These are phyloP conservation scores for Turritopsis dohrnii DNA, from an alignment of 30 jellyfish, hydroid and myxozoan genomes.

Conservation along the genomic window DNA sequence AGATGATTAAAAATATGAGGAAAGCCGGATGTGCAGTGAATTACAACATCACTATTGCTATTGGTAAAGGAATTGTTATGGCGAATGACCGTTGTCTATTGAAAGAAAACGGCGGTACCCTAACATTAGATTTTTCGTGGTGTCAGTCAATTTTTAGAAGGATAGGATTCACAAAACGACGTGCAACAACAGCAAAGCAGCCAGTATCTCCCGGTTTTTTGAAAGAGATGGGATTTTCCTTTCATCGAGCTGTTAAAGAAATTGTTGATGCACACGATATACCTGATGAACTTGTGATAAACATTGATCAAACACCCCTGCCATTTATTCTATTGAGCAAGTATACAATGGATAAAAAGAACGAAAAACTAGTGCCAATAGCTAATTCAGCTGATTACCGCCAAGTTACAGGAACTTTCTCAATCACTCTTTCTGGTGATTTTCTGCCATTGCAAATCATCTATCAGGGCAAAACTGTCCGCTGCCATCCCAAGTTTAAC, in stretches of 20 bases:
- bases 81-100: conserved; percentile 9
- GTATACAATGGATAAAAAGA: conserved; percentile 11
- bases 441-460: conserved; percentile 38
- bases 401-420: conserved; percentile 41
- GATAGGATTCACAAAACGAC: conserved; percentile 16
- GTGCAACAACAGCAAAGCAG: conserved; percentile 20
- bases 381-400: conserved; percentile 27
- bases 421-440: conserved; percentile 37
- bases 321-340: conserved; percentile 20
- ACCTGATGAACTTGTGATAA: conserved; percentile 18
- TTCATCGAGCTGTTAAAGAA: conserved; percentile 25
- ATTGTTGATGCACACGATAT: conserved; percentile 19
- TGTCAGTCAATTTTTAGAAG: conserved; percentile 14
- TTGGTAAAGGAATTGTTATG: conserved; percentile 11
- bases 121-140: conserved; percentile 15
- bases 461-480: conserved; percentile 40
- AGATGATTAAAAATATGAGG: conserved; percentile 18
- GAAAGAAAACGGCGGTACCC: conserved; percentile 14
- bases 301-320: conserved; percentile 28
- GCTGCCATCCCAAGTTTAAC: conserved; percentile 36
- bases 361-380: conserved; percentile 13
- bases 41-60: conserved; percentile 6
- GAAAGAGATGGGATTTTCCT: not conserved
- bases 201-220: conserved; percentile 7
- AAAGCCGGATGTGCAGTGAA: conserved; percentile 13